These are phyloP conservation scores for Drosophila nr. medialis DNA, from an alignment of 2,888 invertebrate genomes.

Conservation along the genomic window DNA sequence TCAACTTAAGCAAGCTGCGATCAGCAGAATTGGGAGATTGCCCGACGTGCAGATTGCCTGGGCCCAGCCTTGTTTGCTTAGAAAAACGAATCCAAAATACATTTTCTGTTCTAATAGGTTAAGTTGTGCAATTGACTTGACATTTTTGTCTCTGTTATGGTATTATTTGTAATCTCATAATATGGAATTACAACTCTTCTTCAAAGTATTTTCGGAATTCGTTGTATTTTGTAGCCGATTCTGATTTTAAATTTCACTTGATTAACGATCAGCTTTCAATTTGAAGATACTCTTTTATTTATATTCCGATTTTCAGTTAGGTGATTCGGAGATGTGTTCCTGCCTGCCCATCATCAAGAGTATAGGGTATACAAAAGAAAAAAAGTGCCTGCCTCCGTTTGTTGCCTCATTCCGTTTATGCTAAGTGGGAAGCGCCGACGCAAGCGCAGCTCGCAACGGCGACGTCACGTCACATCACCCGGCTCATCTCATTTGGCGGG, in stretches of 20 bases:
- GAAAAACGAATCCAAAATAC: background rate
- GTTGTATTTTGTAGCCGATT: background rate
- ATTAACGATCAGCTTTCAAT: too few species aligned
- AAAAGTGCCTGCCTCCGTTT: constrained; percentile 13
- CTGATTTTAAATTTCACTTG: background rate
- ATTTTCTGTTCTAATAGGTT: background rate
- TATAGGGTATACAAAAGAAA: background rate
- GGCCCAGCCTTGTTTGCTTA: background rate
- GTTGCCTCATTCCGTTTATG: constrained; percentile 61
- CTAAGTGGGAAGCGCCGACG: constrained; percentile 77
- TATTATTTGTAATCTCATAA: background rate
- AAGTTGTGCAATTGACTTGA: background rate
- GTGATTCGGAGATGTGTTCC: background rate
- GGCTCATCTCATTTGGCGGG: constrained; percentile 43
- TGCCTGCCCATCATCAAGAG: background rate
- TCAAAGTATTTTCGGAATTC: background rate
- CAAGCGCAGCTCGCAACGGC: constrained; percentile 5
- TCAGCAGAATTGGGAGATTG: background rate
- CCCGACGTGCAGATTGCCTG: background rate
- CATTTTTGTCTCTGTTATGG: background rate
- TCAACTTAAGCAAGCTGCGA: constrained; percentile 18
- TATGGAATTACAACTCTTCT: background rate
- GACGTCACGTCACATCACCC: constrained; percentile 15
- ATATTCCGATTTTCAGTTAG: background rate
- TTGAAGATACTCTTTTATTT: background rate